phyloP scores from a whole-genome alignment of 2,797 vertebrate species.

The Anomalospiza imberbis region DNA sequence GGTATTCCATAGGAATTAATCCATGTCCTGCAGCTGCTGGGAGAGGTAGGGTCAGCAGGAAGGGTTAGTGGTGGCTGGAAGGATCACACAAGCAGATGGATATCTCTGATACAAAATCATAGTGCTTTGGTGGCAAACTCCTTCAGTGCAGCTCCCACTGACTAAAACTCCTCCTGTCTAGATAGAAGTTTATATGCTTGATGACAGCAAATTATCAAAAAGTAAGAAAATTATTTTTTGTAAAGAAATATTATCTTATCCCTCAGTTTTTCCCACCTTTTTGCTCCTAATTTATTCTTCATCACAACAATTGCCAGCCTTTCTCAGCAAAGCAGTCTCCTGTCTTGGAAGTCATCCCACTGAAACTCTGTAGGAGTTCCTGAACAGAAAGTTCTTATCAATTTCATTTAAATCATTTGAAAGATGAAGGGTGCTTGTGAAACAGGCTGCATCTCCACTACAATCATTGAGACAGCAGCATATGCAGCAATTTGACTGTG shows the following conservation, averaged over 20 bases:
- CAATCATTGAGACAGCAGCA: not conserved
- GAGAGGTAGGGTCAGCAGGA: not conserved
- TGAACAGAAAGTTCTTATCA: not conserved
- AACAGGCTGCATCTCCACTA: not conserved
- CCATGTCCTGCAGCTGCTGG: not conserved
- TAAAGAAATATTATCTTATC: not conserved
- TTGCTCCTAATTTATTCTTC: not conserved
- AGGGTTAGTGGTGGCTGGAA: not conserved
- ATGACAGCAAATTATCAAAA: not conserved
- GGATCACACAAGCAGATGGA: not conserved
- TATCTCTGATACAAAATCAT: accelerated
- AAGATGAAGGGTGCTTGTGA: not conserved
- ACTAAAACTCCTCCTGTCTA: not conserved
- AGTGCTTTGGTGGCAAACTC: not conserved
- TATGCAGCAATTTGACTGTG: not conserved
- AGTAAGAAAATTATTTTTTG: not conserved
- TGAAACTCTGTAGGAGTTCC: not conserved
- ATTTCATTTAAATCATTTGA: not conserved
- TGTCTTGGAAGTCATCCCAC: not conserved
- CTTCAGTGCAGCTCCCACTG: not conserved
- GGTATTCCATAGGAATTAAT: not conserved
- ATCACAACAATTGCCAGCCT: not conserved
- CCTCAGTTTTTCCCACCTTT: not conserved
- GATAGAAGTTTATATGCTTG: not conserved
- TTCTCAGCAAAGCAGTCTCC: not conserved